Conservation (phyloP, 2,797 vertebrate genomes). For the Ataeniobius toweri region DNA sequence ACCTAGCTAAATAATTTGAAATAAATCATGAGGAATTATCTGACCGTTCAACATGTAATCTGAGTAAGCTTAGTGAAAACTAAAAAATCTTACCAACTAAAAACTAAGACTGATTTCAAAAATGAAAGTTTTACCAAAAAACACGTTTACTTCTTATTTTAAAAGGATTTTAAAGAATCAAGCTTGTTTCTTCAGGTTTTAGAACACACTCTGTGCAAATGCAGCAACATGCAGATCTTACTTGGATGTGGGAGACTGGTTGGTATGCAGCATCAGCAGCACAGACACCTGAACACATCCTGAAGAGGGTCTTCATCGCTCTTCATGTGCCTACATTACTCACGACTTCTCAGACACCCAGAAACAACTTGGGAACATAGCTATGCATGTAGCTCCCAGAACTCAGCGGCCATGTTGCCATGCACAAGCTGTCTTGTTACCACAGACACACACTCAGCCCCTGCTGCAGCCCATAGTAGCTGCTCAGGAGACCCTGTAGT, state of each 20-base stretch:
- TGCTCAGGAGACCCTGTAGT: slow-evolving; percentile 74
- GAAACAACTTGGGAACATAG: background rate
- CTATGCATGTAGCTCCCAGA: background rate
- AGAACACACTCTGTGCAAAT: background rate
- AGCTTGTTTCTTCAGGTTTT: background rate
- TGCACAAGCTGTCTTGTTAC: background rate
- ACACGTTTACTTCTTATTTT: background rate
- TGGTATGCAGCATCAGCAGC: slow-evolving; percentile 48
- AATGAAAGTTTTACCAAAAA: background rate
- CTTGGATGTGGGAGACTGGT: slow-evolving; percentile 61
- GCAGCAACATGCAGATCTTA: slow-evolving; percentile 56
- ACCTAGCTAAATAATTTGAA: background rate
- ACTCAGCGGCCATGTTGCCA: background rate
- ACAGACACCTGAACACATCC: slow-evolving; percentile 68
- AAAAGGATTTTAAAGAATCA: background rate
- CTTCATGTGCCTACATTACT: slow-evolving; percentile 10
- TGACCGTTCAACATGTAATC: too few relatives aligned
- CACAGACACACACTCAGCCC: slow-evolving; percentile 47
- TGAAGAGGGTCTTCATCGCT: slow-evolving; percentile 74
- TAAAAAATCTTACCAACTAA: too few relatives aligned
- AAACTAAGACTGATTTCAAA: too few relatives aligned
- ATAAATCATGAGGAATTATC: background rate
- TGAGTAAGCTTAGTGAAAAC: too few relatives aligned
- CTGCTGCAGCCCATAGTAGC: slow-evolving; percentile 57
- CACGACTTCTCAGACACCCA: background rate